phyloP scores from a whole-genome alignment of 2,113 vertebrate species.

The Heterocephalus glaber region DNA sequence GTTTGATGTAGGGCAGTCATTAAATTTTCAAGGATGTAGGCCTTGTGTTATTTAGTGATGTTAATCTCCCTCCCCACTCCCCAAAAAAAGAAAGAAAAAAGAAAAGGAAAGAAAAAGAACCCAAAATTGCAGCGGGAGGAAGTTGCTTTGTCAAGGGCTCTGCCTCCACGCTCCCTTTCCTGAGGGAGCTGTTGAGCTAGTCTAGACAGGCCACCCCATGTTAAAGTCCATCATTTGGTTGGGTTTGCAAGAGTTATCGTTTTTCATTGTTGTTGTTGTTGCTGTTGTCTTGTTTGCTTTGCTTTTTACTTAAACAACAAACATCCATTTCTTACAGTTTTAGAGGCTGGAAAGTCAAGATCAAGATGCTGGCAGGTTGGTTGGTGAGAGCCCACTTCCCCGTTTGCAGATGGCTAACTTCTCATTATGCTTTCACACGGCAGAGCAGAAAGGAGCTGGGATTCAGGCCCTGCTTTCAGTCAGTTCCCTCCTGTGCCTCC shows the following conservation, averaged over 20 bases:
- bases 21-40: constrained; percentile 83
- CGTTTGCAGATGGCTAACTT: not conserved
- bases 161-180: not conserved
- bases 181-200: not conserved
- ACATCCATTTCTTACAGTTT: not conserved
- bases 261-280: not conserved
- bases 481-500: not conserved
- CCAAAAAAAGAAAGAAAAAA: not conserved
- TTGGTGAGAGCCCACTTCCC: not conserved
- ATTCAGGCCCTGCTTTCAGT: not conserved
- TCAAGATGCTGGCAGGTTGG: not conserved
- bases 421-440: not conserved
- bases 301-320: not conserved
- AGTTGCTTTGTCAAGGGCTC: not conserved
- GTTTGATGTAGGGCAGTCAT: constrained; percentile 83
- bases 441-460: not conserved
- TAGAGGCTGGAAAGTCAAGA: not conserved
- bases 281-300: not conserved
- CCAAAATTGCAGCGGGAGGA: constrained; percentile 31
- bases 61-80: constrained; percentile 65
- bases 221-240: not conserved
- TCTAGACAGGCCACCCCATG: not conserved
- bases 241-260: not conserved
- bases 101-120: not conserved
- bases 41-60: constrained; percentile 83